Conservation (phyloP, 2,888 invertebrate genomes). For the Pyrrhia umbra region DNA sequence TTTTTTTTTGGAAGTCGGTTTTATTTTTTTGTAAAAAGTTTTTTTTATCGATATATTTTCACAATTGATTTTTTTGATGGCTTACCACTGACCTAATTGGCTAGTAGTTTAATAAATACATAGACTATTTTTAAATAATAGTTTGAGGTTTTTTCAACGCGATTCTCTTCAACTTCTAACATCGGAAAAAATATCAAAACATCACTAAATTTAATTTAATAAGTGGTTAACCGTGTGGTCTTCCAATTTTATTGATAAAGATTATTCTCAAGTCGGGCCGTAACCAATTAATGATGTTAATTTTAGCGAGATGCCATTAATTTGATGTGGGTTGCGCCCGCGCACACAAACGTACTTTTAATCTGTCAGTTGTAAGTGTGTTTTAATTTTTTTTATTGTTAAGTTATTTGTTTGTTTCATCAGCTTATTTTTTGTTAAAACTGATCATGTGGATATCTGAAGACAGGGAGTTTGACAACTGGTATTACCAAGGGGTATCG, state of each 20-base stretch:
- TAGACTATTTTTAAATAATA: too few relatives aligned
- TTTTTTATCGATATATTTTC: too few relatives aligned
- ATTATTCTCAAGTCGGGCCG: slow-evolving; percentile 43
- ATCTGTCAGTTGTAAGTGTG: slow-evolving; percentile 13
- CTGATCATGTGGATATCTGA: too few relatives aligned
- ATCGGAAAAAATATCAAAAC: slow-evolving; percentile 7
- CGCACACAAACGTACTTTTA: slow-evolving; percentile 25
- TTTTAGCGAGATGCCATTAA: slow-evolving; percentile 55
- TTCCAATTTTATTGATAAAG: slow-evolving; percentile 45
- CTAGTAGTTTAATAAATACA: too few relatives aligned
- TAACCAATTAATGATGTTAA: slow-evolving; percentile 57
- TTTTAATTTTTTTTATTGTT: slow-evolving; percentile 33
- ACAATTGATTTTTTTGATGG: too few relatives aligned
- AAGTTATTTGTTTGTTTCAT: slow-evolving; percentile 4
- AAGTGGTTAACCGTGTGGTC: slow-evolving; percentile 48
- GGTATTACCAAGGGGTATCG: too few relatives aligned
- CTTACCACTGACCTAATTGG: too few relatives aligned
- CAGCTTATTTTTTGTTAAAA: neutral
- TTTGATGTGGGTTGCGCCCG: slow-evolving; percentile 45
- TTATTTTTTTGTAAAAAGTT: too few relatives aligned
- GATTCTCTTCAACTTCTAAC: too few relatives aligned
- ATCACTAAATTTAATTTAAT: slow-evolving; percentile 35
- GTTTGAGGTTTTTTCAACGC: too few relatives aligned
- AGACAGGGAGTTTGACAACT: too few relatives aligned
- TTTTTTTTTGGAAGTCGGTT: too few relatives aligned